Conservation (phyloP, 2,113 vertebrate species). For the Antechinus stuartii region DNA sequence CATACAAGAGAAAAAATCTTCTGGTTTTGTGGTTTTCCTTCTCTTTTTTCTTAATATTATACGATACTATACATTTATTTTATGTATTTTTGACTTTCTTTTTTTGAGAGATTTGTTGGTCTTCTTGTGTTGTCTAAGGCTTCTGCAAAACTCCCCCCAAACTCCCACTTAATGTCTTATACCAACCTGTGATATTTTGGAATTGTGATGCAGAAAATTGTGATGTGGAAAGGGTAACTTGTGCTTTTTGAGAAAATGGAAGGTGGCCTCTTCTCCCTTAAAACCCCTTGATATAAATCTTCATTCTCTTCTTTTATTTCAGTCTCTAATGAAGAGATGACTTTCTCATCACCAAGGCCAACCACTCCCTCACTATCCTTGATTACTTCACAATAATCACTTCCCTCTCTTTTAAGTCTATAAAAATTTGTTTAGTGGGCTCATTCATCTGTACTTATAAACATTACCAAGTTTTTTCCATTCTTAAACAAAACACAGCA, state of each 20-base stretch:
- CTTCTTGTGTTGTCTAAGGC: too few species aligned
- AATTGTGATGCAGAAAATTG: background rate
- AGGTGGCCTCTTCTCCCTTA: background rate
- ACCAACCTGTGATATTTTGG: background rate
- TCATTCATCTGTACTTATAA: background rate
- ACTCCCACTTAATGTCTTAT: background rate
- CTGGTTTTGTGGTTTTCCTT: background rate
- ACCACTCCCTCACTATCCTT: background rate
- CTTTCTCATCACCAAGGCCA: background rate
- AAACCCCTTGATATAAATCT: background rate
- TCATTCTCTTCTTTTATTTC: background rate
- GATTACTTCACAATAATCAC: background rate
- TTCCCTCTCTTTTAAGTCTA: background rate
- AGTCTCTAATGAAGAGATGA: background rate
- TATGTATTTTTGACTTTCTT: background rate
- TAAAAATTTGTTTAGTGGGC: background rate
- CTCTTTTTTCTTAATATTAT: background rate
- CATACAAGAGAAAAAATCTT: background rate
- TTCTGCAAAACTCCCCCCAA: background rate
- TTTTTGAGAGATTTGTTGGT: background rate
- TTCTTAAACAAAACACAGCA: background rate
- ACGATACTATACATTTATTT: background rate
- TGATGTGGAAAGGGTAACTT: background rate
- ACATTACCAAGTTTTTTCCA: background rate
- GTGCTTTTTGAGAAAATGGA: background rate